A percentile compares a stretch with the other conserved stretches of the same genome.
phyloP scores from a whole-genome alignment of 2,113 vertebrate genomes.

The Toxotes jaculatrix region DNA sequence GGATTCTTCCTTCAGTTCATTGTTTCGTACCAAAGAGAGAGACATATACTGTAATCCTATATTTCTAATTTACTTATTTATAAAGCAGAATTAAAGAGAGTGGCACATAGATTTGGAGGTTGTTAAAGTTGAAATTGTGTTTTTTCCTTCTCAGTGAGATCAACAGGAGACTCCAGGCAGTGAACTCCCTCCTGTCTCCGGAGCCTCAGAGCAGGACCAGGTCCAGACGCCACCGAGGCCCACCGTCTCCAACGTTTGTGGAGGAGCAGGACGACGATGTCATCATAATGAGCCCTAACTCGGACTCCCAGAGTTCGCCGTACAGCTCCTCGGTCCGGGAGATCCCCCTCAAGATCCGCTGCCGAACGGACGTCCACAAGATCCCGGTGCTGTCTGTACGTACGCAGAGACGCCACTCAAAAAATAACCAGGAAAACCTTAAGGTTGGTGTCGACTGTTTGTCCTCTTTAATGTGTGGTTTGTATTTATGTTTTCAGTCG shows the following conservation, averaged over 20 bases:
- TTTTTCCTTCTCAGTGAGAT: conserved; percentile 70
- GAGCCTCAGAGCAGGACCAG: background rate
- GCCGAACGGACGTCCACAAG: conserved; percentile 79
- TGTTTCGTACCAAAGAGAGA: background rate
- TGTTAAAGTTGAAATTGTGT: background rate
- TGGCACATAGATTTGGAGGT: too few relatives aligned
- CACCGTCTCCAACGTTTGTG: background rate
- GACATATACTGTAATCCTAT: too few relatives aligned
- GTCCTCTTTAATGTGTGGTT: too few relatives aligned
- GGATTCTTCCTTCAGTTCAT: background rate
- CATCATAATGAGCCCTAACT: conserved; percentile 41
- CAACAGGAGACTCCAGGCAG: conserved; percentile 67
- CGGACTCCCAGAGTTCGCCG: background rate
- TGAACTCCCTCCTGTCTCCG: conserved; percentile 73
- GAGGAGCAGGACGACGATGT: conserved; percentile 49
- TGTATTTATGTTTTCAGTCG: conserved; percentile 59
- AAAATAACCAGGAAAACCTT: background rate
- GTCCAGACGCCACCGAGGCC: background rate
- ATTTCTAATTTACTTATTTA: too few relatives aligned
- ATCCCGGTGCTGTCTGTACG: conserved; percentile 79
- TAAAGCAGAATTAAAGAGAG: background rate
- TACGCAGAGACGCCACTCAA: background rate
- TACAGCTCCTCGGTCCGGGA: conserved; percentile 35
- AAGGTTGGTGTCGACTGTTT: background rate
- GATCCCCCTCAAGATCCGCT: conserved; percentile 83